phyloP scores from a whole-genome alignment of 2,888 invertebrate genomes.

The Euproctis similis region DNA sequence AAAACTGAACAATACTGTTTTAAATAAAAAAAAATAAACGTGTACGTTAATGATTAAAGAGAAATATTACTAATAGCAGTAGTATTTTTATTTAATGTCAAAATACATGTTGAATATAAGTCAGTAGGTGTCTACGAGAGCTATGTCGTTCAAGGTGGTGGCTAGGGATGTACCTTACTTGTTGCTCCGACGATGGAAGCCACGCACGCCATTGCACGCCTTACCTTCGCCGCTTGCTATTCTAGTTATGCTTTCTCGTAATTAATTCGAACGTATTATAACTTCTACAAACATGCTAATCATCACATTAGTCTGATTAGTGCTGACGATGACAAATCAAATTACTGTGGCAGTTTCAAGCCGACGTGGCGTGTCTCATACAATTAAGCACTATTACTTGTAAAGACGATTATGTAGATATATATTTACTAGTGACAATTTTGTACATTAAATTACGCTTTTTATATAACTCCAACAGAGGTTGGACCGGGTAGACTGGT shows the following conservation, averaged over 20 bases:
- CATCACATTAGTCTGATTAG: constrained; percentile 16
- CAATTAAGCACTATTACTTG: background rate
- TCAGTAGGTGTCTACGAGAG: too few species aligned
- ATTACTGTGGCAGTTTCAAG: constrained; percentile 5
- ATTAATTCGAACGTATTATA: constrained; percentile 28
- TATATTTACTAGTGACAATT: too few species aligned
- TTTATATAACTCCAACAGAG: too few species aligned
- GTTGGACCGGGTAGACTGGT: too few species aligned
- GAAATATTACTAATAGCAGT: too few species aligned
- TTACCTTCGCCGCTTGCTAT: constrained; percentile 42
- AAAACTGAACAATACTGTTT: too few species aligned
- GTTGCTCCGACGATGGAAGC: constrained; percentile 67
- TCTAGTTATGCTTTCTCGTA: constrained; percentile 50
- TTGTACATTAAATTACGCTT: too few species aligned
- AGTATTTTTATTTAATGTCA: too few species aligned
- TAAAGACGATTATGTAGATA: background rate
- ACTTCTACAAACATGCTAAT: constrained; percentile 12
- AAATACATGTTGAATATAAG: too few species aligned
- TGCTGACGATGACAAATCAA: constrained; percentile 11
- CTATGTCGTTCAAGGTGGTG: constrained; percentile 40
- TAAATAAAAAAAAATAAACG: too few species aligned
- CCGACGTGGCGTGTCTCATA: background rate
- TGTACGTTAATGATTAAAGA: too few species aligned
- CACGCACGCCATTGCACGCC: constrained; percentile 64
- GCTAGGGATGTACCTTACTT: constrained; percentile 55